A percentile compares a stretch with the other conserved stretches of the same genome.
These are phyloP conservation scores for Athene noctua DNA, from an alignment of 2,113 vertebrate genomes.

Conservation along the genomic window DNA sequence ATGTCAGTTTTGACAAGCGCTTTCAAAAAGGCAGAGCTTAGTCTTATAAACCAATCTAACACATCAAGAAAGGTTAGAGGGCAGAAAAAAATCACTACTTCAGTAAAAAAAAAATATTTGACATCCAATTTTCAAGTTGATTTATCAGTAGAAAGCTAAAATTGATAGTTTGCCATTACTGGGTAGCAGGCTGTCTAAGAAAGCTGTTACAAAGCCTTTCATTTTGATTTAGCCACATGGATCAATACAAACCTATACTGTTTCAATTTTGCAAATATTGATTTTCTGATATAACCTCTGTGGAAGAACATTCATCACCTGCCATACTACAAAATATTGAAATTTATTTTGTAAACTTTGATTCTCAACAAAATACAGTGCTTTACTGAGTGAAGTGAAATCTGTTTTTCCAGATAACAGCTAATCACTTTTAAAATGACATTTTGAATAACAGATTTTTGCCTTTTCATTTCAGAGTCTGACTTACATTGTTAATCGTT, in stretches of 20 bases:
- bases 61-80: conserved; percentile 86
- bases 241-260: conserved; percentile 99
- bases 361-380: conserved; percentile 48
- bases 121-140: conserved; percentile 99
- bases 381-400: conserved; percentile 36
- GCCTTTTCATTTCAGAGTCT: conserved; percentile 16
- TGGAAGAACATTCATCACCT: conserved; percentile 91
- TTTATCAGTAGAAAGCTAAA: conserved; percentile 99
- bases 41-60: conserved; percentile 92
- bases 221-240: conserved; percentile 90
- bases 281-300: conserved; percentile 91
- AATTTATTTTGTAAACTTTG: conserved; percentile 71
- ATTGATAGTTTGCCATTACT: conserved; percentile 98
- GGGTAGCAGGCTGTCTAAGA: conserved; percentile 86
- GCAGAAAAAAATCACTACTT: conserved; percentile 86
- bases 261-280: conserved; percentile 99
- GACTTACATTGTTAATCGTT: neutral
- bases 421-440: conserved; percentile 24
- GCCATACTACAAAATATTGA: conserved; percentile 79
- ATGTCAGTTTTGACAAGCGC: conserved; percentile 79
- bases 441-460: neutral
- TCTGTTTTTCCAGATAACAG: conserved; percentile 14
- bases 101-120: conserved; percentile 83
- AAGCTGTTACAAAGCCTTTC: conserved; percentile 93
- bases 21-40: conserved; percentile 82